Base-by-base conservation (phyloP, 2,888 invertebrate genomes). In the Synanthedon andrenaeformis region DNA sequence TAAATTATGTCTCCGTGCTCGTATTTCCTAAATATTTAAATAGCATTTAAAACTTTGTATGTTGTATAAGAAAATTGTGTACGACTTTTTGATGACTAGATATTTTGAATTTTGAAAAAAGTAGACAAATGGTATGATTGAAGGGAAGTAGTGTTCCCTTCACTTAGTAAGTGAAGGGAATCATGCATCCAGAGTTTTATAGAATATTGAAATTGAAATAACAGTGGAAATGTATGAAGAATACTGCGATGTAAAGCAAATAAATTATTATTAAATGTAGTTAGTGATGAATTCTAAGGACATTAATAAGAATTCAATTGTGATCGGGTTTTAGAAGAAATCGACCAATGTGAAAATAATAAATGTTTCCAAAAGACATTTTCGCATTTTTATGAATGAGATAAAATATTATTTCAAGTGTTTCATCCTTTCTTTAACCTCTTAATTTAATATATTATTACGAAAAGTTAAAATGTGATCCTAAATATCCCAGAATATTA, bases 271-370 rank as follows among this genome's bases (percentile, higher is more conserved):
- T 57, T 35, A 51, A 53, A 64, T 69, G 67, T 74, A 76, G 71
- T 67, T 72, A 73, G 72, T 60, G 58, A 65, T 66, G 66, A 70
- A 69, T 68, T 58, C 55, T 53, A 58, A 53, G 45, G 51, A 54
- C 55, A 64, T 60, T 56, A 62, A 60, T 58, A 60, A 63, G 68
- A 72, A 72, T 72, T 75, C 70, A 71, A 75, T 73, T 83, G 84
- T 82, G 81, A 82, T 79, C 76, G 72, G 74, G 76, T 74, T 69
- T 69, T 72, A 71, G 66, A 66, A 70, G 69, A 69, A 67, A 67
- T 72, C 75, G 85, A 85, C 86, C 86, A 87, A 85, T 83, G 84
- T 84, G 85, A 78, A 81, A 74, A 74, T 70, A 84, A 84, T 85
- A 85, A 87, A 85, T 81, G 81, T 84, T 81, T 85, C 70, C 63